Evolutionary conservation across 2,113 vertebrate genomes (phyloP), one percentile per base, ranked within the genome.

Genomic region (Festucalex cinctus): DNA sequence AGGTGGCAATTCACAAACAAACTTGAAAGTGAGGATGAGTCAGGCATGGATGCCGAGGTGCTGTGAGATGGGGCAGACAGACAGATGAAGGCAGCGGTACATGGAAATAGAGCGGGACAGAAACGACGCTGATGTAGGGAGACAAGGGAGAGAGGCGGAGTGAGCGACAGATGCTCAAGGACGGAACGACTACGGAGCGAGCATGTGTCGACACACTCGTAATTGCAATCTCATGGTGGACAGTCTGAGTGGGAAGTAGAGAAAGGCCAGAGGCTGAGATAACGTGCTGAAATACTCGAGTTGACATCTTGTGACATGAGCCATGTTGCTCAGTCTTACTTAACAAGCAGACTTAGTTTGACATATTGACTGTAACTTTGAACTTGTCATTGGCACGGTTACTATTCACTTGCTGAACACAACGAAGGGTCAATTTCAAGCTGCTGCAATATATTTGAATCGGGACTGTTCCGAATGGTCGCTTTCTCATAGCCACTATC

Each of bases 141-240:
- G 56, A 58, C 56, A 58, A 58, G 56, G 56, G 56, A 20, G n/a
- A 53, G 49, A 53, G 49, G 49, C 49, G 56, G 56, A 35, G 56
- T 35, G 32, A 37, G 35, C 37, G 58, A 37, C 58, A 60, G 58
- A 60, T 60, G 58, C 58, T 60, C 17, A n/a, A 37, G 56, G 32
- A 58, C 56, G 35, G 16, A 58, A 19, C 36, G 56, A 36, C 32
- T 60, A 22, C 19, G 6, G 58, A 37, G 58, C 35, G 1, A 22
- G 19, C 35, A 60, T 60, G 58, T 60, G 58, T 60, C 58, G 20
- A 39, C 58, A 39, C 35, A 37, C 19, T 37, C 1, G 35, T 60
- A 60, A 60, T 60, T 60, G 35, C 58, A 5, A 39, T 60, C 58
- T 39, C 19, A 20, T 39, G 58, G 35, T 19, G 32, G 57, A 32